phyloP scores from a whole-genome alignment of 2,888 invertebrate genomes.

The Neoaliturus tenellus region DNA sequence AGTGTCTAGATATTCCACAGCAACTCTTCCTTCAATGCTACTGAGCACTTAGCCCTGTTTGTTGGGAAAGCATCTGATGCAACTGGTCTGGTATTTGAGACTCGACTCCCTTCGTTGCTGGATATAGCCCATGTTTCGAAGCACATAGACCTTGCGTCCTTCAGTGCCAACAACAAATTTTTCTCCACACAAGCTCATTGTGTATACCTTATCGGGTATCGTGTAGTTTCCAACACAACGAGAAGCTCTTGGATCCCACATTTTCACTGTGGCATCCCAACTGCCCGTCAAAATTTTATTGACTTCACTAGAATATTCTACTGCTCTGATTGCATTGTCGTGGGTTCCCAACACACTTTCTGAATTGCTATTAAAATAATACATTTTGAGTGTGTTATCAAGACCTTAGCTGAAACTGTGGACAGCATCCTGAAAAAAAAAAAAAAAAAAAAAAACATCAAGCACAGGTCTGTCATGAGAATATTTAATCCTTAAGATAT shows the following conservation, averaged over 20 bases:
- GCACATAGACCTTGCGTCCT: slow-evolving; percentile 93
- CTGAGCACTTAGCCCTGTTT: slow-evolving; percentile 97
- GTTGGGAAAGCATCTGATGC: slow-evolving; percentile 91
- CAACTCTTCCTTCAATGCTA: slow-evolving; percentile 98
- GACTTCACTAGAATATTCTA: slow-evolving; percentile 93
- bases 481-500: slow-evolving; percentile 92
- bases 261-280: slow-evolving; percentile 97
- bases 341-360: slow-evolving; percentile 93
- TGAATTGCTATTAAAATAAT: slow-evolving; percentile 92
- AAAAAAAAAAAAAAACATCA: slow-evolving; percentile 84
- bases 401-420: slow-evolving; percentile 97
- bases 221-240: slow-evolving; percentile 90
- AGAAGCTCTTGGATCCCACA: slow-evolving; percentile 95
- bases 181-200: slow-evolving; percentile 96
- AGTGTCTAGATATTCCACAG: slow-evolving; percentile 98
- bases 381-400: slow-evolving; percentile 93
- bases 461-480: slow-evolving; percentile 92
- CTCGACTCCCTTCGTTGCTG: slow-evolving; percentile 97
- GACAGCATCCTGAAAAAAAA: slow-evolving; percentile 87
- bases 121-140: slow-evolving; percentile 95
- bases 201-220: slow-evolving; percentile 89
- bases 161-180: slow-evolving; percentile 98
- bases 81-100: slow-evolving; percentile 97
- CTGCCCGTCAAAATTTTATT: slow-evolving; percentile 96
- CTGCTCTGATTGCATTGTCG: slow-evolving; percentile 92